Conservation (phyloP, 1,140 invertebrate species). For the Nephotettix cincticeps region DNA sequence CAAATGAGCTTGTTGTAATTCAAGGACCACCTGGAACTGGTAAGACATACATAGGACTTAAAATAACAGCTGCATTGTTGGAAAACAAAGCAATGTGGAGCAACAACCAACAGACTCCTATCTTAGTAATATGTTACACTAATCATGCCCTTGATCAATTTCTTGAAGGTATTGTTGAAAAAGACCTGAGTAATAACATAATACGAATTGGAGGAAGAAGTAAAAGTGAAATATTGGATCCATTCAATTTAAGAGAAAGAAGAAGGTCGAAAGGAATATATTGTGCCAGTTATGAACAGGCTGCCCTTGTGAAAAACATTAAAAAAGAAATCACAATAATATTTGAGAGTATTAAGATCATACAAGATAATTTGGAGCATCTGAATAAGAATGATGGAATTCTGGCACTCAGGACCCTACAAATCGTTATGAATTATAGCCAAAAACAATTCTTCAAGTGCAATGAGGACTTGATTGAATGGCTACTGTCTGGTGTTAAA, state of each 20-base stretch:
- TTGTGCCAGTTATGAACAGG: not conserved
- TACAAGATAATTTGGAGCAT: constrained; percentile 17
- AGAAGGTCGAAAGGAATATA: not conserved
- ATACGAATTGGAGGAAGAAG: constrained; percentile 73
- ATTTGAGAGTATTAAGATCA: not conserved
- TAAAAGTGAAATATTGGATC: constrained; percentile 55
- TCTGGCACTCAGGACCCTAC: not conserved
- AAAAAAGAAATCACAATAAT: constrained; percentile 4
- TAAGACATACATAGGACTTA: constrained; percentile 73
- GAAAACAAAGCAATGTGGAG: constrained; percentile 47
- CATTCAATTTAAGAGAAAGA: constrained; percentile 45
- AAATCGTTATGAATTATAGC: not conserved
- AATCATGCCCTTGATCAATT: constrained; percentile 91
- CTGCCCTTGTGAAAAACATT: not conserved
- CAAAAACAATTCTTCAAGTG: constrained; percentile 7
- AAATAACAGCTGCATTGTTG: constrained; percentile 61
- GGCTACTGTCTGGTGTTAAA: constrained; percentile 17
- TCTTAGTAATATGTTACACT: constrained; percentile 80
- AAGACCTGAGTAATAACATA: constrained; percentile 49
- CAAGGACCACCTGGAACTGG: constrained; percentile 81
- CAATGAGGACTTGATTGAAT: constrained; percentile 26
- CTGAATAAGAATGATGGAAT: constrained; percentile 23
- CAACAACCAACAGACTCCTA: constrained; percentile 47
- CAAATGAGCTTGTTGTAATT: constrained; percentile 67
- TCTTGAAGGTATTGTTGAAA: constrained; percentile 58